Conservation (phyloP, 2,113 vertebrate genomes). For the Callospermophilus lateralis region DNA sequence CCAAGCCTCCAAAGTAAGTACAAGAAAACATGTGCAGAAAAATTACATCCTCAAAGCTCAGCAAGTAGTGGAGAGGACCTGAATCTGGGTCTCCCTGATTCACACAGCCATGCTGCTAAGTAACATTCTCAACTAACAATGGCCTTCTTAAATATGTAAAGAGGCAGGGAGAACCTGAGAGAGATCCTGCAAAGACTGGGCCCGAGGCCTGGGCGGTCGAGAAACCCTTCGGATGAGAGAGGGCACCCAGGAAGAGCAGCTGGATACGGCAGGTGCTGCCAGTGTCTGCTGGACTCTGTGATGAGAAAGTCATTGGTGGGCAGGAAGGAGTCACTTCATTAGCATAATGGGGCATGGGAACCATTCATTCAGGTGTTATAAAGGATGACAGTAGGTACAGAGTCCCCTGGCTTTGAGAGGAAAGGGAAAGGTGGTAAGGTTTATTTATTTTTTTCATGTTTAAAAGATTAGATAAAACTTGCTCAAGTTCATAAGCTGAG, state of each 20-base stretch:
- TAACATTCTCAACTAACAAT: neutral
- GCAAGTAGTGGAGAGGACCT: neutral
- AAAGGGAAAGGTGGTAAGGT: neutral
- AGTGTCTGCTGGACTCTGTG: neutral
- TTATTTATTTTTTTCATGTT: neutral
- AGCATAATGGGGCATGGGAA: neutral
- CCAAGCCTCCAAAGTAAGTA: neutral
- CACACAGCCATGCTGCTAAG: neutral
- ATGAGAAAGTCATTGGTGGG: neutral
- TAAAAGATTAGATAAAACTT: neutral
- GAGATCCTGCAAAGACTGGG: neutral
- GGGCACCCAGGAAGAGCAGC: accelerated
- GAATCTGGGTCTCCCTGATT: neutral
- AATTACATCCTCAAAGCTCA: neutral
- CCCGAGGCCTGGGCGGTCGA: neutral
- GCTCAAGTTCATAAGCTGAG: neutral
- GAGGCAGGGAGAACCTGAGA: neutral
- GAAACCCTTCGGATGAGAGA: neutral
- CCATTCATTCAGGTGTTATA: neutral
- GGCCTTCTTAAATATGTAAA: neutral
- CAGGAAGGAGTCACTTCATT: neutral
- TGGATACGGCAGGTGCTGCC: neutral
- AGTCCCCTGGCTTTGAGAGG: neutral
- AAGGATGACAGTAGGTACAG: neutral
- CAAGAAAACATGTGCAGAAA: neutral